Base-by-base conservation (phyloP, 2,113 vertebrate species). In the Heterotilapia buettikoferi region DNA sequence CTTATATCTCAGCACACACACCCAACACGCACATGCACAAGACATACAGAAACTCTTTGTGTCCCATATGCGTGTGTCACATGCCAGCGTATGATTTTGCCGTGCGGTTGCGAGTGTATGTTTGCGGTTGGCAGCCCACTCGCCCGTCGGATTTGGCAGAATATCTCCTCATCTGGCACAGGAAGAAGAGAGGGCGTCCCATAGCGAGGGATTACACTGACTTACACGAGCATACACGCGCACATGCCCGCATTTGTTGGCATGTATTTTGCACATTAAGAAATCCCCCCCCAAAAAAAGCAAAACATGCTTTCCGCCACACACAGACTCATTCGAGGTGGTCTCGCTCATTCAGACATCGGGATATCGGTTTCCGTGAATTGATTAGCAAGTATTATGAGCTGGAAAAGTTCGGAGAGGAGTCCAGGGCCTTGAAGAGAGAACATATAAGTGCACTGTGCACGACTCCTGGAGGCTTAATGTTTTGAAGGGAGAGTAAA, bases 171-270 rank as follows among this genome's bases (percentile, higher is more conserved):
- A 93, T 94, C 96, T 96, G 96, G 96, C 95, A 94, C 84, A 68
- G 82, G 92, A 92, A 95, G 90, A 93, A 94, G 89, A 90, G 81
- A 94, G 92, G 86, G 91, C 89, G 83, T 94, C 96, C 94, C 92
- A 92, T 85, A 91, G 94, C 80, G 94, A 94, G 90, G 94, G 94
- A 96, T 96, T 96, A 96, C 91, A 93, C 91, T 73, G 91, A 93
- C 52, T 95, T 94, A 94, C 88, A 87, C 92, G 84, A 89, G 92
- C 89, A 87, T 82, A 80, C 91, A 83, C 84, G 53, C 83, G 68
- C 85, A 56, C 85, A 66, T 50, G 56, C 36, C 85, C 36, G 52
- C 61, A 79, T 33, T 38, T 85, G 86, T 71, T 85, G 73, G 90
- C 90, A 84, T 85, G 82, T 85, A 61, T 86, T 66, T 85, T 84